A percentile compares a stretch with the other conserved stretches of the same genome.
Conservation (phyloP, 2,888 invertebrate genomes). For the Scaptomyza caliginosa region DNA sequence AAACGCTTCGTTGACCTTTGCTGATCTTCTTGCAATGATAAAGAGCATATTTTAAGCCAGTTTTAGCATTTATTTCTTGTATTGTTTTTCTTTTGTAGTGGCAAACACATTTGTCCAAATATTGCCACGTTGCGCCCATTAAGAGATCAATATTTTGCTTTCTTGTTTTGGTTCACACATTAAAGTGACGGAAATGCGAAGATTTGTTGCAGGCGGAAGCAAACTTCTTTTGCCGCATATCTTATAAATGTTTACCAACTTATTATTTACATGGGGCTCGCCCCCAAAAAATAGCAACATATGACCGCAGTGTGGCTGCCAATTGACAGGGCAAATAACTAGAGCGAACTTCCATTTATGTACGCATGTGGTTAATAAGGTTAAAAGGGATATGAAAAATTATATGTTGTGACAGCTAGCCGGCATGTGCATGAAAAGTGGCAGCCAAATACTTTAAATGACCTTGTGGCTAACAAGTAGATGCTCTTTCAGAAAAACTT, state of each 20-base stretch:
- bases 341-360: constrained; percentile 20
- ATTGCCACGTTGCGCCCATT: constrained; percentile 57
- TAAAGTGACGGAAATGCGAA: constrained; percentile 72
- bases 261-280: constrained; percentile 55
- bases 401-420: background rate
- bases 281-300: constrained; percentile 6
- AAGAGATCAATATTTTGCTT: constrained; percentile 73
- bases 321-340: constrained; percentile 13
- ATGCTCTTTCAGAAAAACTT: background rate
- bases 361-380: constrained; percentile 27
- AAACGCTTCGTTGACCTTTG: constrained; percentile 69
- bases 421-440: constrained; percentile 7
- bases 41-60: constrained; percentile 37
- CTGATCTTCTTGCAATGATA: constrained; percentile 63
- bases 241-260: constrained; percentile 49
- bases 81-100: constrained; percentile 39
- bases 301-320: constrained; percentile 17
- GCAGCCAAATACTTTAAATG: background rate
- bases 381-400: constrained; percentile 14
- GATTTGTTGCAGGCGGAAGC: constrained; percentile 77
- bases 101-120: constrained; percentile 35
- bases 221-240: constrained; percentile 23
- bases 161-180: constrained; percentile 62
- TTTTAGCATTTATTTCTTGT: constrained; percentile 36
- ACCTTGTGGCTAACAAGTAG: background rate